Evolutionary conservation across 2,888 invertebrate genomes (phyloP).

Genomic region (Lasioglossum malachurum): DNA sequence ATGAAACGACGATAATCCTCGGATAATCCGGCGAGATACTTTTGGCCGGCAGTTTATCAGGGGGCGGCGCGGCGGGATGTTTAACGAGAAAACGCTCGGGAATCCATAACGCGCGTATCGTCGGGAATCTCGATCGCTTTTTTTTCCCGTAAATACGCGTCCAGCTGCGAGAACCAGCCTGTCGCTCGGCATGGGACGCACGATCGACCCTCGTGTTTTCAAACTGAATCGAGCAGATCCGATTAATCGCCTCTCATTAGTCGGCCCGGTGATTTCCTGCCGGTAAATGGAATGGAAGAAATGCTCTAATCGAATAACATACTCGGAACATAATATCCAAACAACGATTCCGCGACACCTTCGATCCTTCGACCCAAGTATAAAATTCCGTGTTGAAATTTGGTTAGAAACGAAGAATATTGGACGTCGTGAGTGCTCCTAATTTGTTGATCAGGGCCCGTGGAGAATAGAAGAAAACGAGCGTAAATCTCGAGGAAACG

Average conservation of each 20-base stretch:
- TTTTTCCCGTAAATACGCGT: constrained; percentile 1
- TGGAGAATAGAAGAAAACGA: neutral
- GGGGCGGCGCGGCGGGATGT: neutral
- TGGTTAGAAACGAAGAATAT: neutral
- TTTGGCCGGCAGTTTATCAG: neutral
- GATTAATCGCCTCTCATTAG: neutral
- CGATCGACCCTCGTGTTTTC: neutral
- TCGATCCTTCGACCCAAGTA: no score
- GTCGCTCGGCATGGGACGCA: neutral
- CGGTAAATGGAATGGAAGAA: no score
- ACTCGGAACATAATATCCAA: no score
- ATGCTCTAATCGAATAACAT: no score
- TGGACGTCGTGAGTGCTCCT: neutral
- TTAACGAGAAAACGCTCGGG: neutral
- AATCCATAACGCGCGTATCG: neutral
- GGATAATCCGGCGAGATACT: neutral
- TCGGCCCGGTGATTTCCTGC: neutral
- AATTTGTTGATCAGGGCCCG: neutral
- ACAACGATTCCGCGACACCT: no score
- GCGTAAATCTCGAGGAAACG: neutral
- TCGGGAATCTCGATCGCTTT: neutral
- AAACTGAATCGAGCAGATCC: neutral
- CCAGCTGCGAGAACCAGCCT: neutral
- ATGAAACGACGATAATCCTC: neutral
- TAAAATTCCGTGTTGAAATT: neutral